These are phyloP conservation scores for Emmelina monodactyla DNA, from an alignment of 2,888 invertebrate species.

Conservation along the genomic window DNA sequence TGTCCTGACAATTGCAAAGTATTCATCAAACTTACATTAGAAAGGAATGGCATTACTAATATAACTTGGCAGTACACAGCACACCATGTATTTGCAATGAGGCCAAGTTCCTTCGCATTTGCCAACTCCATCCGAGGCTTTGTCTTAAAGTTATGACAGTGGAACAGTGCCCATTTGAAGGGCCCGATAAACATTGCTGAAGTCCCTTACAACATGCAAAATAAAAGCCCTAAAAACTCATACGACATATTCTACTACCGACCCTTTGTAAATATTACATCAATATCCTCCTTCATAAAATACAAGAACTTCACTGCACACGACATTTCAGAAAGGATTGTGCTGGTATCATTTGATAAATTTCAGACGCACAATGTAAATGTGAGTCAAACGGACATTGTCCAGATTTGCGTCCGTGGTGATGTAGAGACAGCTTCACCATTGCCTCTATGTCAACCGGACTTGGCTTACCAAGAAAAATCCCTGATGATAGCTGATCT, in stretches of 20 bases:
- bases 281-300: slow-evolving; percentile 51
- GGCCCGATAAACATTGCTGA: slow-evolving; percentile 55
- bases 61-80: slow-evolving; percentile 70
- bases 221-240: slow-evolving; percentile 50
- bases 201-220: slow-evolving; percentile 48
- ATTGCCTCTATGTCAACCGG: slow-evolving; percentile 73
- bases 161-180: slow-evolving; percentile 66
- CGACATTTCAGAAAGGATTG: slow-evolving; percentile 74
- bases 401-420: slow-evolving; percentile 72
- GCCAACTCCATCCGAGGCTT: slow-evolving; percentile 73
- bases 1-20: slow-evolving; percentile 76
- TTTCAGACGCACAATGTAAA: slow-evolving; percentile 78
- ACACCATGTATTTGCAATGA: slow-evolving; percentile 74
- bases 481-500: slow-evolving; percentile 78
- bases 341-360: slow-evolving; percentile 81
- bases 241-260: slow-evolving; percentile 47
- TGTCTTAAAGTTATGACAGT: slow-evolving; percentile 85
- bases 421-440: slow-evolving; percentile 32
- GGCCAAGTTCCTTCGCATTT: slow-evolving; percentile 73
- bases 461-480: slow-evolving; percentile 74
- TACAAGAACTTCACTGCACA: slow-evolving; percentile 58
- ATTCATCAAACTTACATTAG: slow-evolving; percentile 64
- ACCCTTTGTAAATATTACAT: slow-evolving; percentile 40
- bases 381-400: slow-evolving; percentile 79
- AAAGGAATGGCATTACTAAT: slow-evolving; percentile 58